These are phyloP conservation scores for Poeciliopsis retropinna DNA, from an alignment of 2,113 vertebrate species.

Conservation along the genomic window DNA sequence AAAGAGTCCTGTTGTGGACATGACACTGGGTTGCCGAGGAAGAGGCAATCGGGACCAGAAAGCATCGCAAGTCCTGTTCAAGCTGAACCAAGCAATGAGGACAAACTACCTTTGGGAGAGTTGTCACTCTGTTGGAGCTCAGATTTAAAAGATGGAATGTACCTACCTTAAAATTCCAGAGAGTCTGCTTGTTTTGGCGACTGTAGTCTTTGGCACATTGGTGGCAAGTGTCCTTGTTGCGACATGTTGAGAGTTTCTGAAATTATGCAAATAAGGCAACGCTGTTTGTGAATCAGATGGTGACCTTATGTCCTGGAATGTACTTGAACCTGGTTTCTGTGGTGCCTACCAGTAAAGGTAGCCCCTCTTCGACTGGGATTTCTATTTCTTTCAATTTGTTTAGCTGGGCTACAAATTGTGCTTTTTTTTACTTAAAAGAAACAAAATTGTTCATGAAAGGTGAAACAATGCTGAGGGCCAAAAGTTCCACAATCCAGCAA, in stretches of 20 bases:
- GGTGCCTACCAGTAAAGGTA: slow-evolving; percentile 12
- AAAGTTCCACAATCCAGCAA: background rate
- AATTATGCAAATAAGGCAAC: slow-evolving; percentile 50
- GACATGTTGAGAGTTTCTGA: slow-evolving; percentile 58
- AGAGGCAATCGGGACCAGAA: background rate
- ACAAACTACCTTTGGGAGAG: slow-evolving; percentile 25
- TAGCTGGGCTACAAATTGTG: slow-evolving; percentile 40
- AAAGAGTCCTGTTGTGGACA: background rate
- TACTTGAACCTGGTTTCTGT: slow-evolving; percentile 73
- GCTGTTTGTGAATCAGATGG: slow-evolving; percentile 41
- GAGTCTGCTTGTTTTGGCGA: slow-evolving; percentile 26
- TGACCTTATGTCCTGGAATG: slow-evolving; percentile 77
- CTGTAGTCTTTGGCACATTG: slow-evolving; percentile 60
- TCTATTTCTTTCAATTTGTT: slow-evolving; percentile 14
- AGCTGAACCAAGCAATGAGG: slow-evolving; percentile 13
- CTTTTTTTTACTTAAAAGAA: slow-evolving; percentile 3
- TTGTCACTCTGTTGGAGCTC: slow-evolving; percentile 34
- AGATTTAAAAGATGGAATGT: slow-evolving; percentile 38
- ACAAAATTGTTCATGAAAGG: background rate
- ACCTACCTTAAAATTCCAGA: slow-evolving; percentile 26
- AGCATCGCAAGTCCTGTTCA: slow-evolving; percentile 20
- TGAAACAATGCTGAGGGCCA: background rate
- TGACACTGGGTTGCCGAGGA: slow-evolving; percentile 2
- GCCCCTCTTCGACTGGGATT: slow-evolving; percentile 29
- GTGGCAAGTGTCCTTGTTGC: slow-evolving; percentile 25